phyloP scores from a whole-genome alignment of 2,113 vertebrate genomes.

The Apodemus speciosus region DNA sequence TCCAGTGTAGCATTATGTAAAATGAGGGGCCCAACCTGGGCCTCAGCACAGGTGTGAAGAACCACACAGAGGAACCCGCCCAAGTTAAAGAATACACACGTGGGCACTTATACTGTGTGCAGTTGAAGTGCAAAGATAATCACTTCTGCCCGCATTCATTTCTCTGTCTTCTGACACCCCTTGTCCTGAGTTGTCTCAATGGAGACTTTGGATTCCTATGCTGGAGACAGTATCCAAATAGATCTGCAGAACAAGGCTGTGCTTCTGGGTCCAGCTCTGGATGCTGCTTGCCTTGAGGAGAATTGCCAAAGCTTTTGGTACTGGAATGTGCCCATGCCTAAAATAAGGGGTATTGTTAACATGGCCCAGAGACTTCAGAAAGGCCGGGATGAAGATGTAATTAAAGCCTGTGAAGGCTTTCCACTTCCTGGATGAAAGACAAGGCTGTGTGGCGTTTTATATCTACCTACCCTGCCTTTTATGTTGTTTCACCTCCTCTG shows the following conservation, averaged over 20 bases:
- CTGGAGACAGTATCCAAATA: background rate
- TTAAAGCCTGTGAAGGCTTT: background rate
- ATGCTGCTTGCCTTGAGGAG: background rate
- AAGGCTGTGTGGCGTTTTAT: constrained; percentile 51
- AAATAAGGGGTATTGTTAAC: background rate
- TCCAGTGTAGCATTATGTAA: background rate
- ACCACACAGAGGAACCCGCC: background rate
- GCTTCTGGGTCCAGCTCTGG: background rate
- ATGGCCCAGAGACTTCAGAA: background rate
- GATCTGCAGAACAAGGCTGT: background rate
- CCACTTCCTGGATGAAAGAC: constrained; percentile 58
- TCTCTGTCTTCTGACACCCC: background rate
- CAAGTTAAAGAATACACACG: background rate
- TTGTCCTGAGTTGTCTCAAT: rapidly evolving
- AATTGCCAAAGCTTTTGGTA: background rate
- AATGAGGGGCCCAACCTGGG: background rate
- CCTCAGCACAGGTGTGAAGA: background rate
- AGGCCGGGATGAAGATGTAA: background rate
- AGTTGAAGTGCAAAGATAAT: background rate
- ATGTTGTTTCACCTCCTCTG: constrained; percentile 31
- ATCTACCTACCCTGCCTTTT: constrained; percentile 58
- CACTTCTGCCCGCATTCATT: background rate
- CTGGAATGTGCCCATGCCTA: background rate
- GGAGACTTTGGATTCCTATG: background rate
- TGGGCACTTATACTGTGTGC: background rate